Conservation (phyloP, 2,113 vertebrate species). For the Pterocles gutturalis region DNA sequence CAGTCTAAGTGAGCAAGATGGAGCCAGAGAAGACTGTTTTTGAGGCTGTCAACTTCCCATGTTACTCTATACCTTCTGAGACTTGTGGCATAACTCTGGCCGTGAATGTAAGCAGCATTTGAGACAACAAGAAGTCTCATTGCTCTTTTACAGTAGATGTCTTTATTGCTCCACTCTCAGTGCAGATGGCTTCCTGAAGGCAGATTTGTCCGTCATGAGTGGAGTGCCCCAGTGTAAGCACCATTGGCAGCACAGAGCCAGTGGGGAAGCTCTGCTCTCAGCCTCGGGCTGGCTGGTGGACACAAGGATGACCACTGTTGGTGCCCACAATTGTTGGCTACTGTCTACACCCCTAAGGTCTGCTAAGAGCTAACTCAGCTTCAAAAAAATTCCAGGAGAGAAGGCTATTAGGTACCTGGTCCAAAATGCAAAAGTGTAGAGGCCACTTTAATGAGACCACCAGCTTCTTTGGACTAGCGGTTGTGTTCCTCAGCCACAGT, state of each 20-base stretch:
- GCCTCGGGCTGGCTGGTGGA: not conserved
- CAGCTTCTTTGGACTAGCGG: not conserved
- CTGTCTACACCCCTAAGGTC: not conserved
- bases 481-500: not conserved
- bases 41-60: not conserved
- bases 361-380: not conserved
- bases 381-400: not conserved
- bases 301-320: not conserved
- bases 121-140: not conserved
- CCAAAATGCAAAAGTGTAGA: rapidly evolving
- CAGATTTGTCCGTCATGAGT: not conserved
- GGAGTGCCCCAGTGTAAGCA: not conserved
- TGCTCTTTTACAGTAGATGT: not conserved
- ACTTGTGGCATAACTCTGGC: not conserved
- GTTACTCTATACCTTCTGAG: not conserved
- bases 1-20: not conserved
- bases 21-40: not conserved
- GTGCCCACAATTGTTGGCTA: not conserved
- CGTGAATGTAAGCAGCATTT: not conserved
- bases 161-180: not conserved
- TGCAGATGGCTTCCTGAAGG: not conserved
- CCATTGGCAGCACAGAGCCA: not conserved
- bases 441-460: not conserved
- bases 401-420: not conserved
- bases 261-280: not conserved